Evolutionary conservation across 1,140 invertebrate genomes (phyloP).

Genomic region (Brachionus angularis): DNA sequence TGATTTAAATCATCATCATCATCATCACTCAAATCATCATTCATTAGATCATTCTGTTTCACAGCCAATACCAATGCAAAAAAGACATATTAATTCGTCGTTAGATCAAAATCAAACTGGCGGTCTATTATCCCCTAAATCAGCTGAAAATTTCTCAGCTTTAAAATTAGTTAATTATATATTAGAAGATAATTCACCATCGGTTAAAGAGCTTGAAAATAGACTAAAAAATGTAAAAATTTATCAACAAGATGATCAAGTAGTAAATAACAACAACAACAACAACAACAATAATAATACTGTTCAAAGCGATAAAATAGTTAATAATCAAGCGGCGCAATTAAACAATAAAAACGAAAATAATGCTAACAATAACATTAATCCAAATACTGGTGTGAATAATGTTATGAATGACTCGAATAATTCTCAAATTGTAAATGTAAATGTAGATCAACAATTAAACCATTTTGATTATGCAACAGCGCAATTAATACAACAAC

Average conservation of each 20-base stretch:
- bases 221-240: constrained; percentile 2
- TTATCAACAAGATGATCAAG: not conserved
- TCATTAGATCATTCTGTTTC: constrained; percentile 31
- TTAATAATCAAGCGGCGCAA: too few species aligned
- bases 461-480: constrained; percentile 16
- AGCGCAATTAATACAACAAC: not conserved
- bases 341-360: too few species aligned
- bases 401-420: too few species aligned
- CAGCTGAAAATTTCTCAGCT: constrained; percentile 29
- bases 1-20: too few species aligned
- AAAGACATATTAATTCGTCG: not conserved
- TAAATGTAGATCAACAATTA: not conserved
- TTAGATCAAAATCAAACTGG: constrained; percentile 21
- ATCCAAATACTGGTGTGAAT: too few species aligned
- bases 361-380: too few species aligned
- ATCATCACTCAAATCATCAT: too few species aligned
- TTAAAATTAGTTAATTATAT: constrained; percentile 38
- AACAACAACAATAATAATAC: too few species aligned
- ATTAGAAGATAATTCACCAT: constrained; percentile 37
- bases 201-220: constrained; percentile 22
- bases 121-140: constrained; percentile 33
- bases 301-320: too few species aligned
- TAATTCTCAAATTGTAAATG: too few species aligned
- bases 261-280: not conserved
- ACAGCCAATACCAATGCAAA: constrained; percentile 42